These are phyloP conservation scores for Planiliza haematocheilus DNA, from an alignment of 2,113 vertebrate species.

Conservation along the genomic window DNA sequence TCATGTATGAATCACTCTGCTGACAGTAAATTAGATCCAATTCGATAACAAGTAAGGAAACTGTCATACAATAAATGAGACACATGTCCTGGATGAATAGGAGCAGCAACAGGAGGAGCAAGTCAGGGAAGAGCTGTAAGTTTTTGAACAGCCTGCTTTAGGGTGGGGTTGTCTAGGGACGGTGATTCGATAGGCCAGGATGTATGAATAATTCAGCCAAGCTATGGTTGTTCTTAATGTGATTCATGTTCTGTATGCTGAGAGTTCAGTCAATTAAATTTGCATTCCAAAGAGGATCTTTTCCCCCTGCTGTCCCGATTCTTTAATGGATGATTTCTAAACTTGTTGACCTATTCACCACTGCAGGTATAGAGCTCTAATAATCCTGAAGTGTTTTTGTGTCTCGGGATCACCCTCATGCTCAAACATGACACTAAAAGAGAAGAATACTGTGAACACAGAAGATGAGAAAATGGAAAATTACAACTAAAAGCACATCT, in stretches of 20 bases:
- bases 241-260: conserved; percentile 67
- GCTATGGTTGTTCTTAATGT: conserved; percentile 67
- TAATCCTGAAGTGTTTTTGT: conserved; percentile 25
- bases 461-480: conserved; percentile 1
- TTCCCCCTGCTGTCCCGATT: conserved; percentile 23
- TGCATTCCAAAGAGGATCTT: conserved; percentile 67
- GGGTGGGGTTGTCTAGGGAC: not conserved
- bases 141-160: conserved; percentile 28
- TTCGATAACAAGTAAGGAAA: conserved; percentile 28
- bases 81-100: conserved; percentile 22
- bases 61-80: conserved; percentile 28
- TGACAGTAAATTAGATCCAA: conserved; percentile 29
- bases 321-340: conserved; percentile 60
- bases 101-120: conserved; percentile 11
- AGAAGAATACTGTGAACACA: not conserved
- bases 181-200: conserved; percentile 44
- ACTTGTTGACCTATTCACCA: conserved; percentile 52
- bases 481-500: not conserved
- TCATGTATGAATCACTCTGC: conserved; percentile 31
- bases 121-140: conserved; percentile 21
- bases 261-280: conserved; percentile 69
- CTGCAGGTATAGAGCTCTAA: conserved; percentile 20
- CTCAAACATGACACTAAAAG: conserved; percentile 16
- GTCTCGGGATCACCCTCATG: conserved; percentile 8
- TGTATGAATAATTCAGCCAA: conserved; percentile 66